Evolutionary conservation across 35 echinoderm and acorn worm species (phyloP), one percentile per base, ranked within the genome.

Genomic region (Acanthaster planci): DNA sequence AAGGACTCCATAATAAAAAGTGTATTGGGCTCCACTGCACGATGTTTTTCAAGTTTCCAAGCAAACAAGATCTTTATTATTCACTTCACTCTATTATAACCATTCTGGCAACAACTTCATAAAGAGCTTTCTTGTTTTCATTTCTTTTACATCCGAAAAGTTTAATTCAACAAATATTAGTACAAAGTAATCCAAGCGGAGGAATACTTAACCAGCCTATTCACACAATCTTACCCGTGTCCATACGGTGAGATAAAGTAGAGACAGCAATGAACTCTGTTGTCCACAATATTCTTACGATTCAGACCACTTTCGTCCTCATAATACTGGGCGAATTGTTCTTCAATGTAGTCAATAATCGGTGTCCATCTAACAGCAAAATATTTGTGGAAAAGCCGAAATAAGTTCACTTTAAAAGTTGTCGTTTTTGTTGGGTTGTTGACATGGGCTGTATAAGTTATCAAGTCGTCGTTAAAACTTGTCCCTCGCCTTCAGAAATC

Each of bases 221-320:
- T 0, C 18, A 38, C 15, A 37, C 12, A 4, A 8, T 35, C 87
- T 99, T 86, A 99, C 96, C 96, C 96, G 81, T 99, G 96, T 26
- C 96, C 96, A 54, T 93, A 94, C 0, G 96, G 92, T 27, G 96
- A 99, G 51, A 99, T 94, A 57, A 99, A 99, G 60, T 99, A 99
- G 58, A 99, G 90, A 42, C 96, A 99, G 76, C 96, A 99, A 59
- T 99, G 96, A 0, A 99, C 92, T 58, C 96, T 64, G 47, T 99
- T 92, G 77, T 99, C 96, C 14, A 91, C 79, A 34, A 99, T 90
- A 82, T 97, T 93, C 37, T 93, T 89, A 38, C 91, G 81, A 67
- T 99, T 99, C 23, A 99, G 75, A 27, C 96, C 96, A 38, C 88
- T 91, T 53, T 99, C 96, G 75, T 99, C 96, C 29, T 92, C 78